phyloP scores from a whole-genome alignment of 35 echinoderm and acorn worm genomes.

The Heliocidaris tuberculata region DNA sequence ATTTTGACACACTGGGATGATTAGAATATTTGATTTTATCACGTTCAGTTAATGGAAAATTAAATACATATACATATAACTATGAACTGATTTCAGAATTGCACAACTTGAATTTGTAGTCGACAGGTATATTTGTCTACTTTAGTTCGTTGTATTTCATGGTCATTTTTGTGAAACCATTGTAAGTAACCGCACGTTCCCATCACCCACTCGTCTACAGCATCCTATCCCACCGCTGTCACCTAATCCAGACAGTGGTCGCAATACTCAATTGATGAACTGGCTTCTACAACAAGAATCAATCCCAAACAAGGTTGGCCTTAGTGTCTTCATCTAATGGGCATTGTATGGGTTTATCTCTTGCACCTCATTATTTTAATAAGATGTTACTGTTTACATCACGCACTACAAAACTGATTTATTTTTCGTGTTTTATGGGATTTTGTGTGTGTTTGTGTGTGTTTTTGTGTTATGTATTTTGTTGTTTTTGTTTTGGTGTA shows the following conservation, averaged over 20 bases:
- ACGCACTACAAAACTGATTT: not conserved
- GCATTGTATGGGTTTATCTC: not conserved
- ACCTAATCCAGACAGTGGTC: not conserved
- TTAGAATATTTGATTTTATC: too few relatives aligned
- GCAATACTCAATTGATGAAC: constrained; percentile 5
- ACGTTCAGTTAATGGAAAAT: too few relatives aligned
- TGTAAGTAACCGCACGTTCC: not conserved
- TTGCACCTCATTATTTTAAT: not conserved
- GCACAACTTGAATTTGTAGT: too few relatives aligned
- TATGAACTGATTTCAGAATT: too few relatives aligned
- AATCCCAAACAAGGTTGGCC: not conserved
- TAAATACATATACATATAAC: too few relatives aligned
- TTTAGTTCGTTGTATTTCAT: not conserved
- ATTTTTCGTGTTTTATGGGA: not conserved
- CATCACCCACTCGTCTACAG: not conserved
- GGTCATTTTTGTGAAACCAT: not conserved
- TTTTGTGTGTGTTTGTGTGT: not conserved
- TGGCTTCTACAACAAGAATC: constrained; percentile 2
- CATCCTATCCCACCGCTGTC: constrained; percentile 13
- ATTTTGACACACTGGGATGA: too few relatives aligned
- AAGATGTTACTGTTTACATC: not conserved
- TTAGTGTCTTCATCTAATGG: not conserved
- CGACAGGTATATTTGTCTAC: too few relatives aligned
- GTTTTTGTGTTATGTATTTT: not conserved
- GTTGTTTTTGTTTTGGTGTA: not conserved